Conservation (phyloP, 2,113 vertebrate species). For the Charadrius vociferus region DNA sequence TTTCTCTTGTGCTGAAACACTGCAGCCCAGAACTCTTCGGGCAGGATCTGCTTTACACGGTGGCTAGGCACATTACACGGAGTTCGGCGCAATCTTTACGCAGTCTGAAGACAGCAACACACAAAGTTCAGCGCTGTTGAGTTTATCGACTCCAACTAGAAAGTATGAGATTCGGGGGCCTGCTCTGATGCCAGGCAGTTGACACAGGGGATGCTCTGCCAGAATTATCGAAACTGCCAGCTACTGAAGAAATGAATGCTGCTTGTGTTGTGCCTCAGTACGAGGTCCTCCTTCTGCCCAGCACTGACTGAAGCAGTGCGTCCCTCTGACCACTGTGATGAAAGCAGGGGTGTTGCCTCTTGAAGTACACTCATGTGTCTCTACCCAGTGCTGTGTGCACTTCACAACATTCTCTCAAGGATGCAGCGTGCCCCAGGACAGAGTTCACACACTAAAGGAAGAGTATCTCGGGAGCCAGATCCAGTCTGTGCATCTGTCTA, state of each 20-base stretch:
- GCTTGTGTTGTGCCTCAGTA: background rate
- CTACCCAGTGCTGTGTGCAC: background rate
- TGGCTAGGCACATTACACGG: too few species aligned
- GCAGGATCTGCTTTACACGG: background rate
- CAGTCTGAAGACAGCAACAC: background rate
- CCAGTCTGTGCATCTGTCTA: background rate
- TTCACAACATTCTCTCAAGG: rapidly evolving
- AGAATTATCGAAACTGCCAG: background rate
- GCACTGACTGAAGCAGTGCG: rapidly evolving
- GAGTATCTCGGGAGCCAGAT: background rate
- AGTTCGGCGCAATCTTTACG: background rate
- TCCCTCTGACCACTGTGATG: too few species aligned
- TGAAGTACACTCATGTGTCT: background rate
- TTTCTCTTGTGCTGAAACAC: background rate
- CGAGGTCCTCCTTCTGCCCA: background rate
- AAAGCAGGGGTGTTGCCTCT: background rate
- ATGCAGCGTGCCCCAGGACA: background rate
- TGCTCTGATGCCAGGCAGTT: background rate
- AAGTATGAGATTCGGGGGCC: background rate
- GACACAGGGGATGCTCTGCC: background rate
- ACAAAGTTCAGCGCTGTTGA: background rate
- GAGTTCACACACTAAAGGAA: background rate
- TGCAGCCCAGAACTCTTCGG: background rate
- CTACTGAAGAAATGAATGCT: background rate
- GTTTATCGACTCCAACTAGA: background rate